Evolutionary conservation across 2,888 invertebrate genomes (phyloP), one percentile per base, ranked within the genome.

Genomic region (Pseudoips prasinana): DNA sequence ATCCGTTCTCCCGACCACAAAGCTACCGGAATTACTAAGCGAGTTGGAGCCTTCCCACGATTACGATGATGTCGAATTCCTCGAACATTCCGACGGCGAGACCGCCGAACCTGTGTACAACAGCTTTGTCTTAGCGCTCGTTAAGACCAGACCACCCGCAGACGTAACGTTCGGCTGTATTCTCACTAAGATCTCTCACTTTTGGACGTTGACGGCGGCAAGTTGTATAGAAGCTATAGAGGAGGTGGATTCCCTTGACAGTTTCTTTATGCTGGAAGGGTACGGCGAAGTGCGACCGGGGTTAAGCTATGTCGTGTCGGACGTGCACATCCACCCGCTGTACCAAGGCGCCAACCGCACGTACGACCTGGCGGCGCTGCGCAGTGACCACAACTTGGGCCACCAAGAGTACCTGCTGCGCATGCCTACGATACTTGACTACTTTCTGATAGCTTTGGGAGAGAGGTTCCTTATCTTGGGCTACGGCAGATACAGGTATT

Each of bases 171-270:
- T 83, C 38, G 84, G 82, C 1, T 87, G 86, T 46, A 73, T 70
- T 1, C 56, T 81, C 22, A 78, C 82, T 1, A 58, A 74, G n/a
- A 45, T 87, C 8, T 58, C 64, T 7, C 43, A 52, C 6, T 54
- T 55, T 34, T 85, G 85, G 79, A 58, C 69, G 10, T 35, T 86
- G 29, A 85, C 86, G 1, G 75, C 85, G 0, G 86, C 85, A 7
- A 84, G 82, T 42, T 86, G 85, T 45, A 62, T 85, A 17, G 77
- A 80, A 34, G 63, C 80, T 1, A 66, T 83, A 9, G 80, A 84
- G 39, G 80, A 84, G 40, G 63, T 73, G 17, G 77, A 83, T 35
- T 63, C 76, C 0, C 45, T 84, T 19, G 81, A 83, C 44, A 64
- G 70, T 6, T 83, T 77, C 46, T 66, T 82, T 2, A 79, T 86